These are phyloP conservation scores for Drosophila tani DNA, from an alignment of 1,140 invertebrate species.

Conservation along the genomic window DNA sequence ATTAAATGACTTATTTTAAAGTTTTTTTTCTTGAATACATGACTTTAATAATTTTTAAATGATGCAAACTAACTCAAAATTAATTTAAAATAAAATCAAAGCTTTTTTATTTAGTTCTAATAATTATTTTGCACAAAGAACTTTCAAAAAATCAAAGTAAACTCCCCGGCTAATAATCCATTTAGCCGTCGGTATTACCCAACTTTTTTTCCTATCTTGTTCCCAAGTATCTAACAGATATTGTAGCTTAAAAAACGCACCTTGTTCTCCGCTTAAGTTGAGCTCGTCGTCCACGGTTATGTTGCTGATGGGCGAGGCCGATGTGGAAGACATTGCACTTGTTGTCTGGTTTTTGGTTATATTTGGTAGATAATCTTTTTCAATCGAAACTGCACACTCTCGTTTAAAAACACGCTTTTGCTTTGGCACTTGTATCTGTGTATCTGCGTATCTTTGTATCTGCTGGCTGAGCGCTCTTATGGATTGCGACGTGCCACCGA, in stretches of 20 bases:
- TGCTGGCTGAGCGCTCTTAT: conserved; percentile 46
- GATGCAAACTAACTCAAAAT: neutral
- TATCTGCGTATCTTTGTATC: conserved; percentile 20
- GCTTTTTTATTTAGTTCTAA: neutral
- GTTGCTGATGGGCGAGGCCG: conserved; percentile 83
- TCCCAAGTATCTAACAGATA: neutral
- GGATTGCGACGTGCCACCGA: conserved; percentile 69
- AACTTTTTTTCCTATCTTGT: neutral
- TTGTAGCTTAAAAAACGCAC: conserved; percentile 49
- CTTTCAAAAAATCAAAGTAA: neutral
- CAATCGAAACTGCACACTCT: conserved; percentile 14
- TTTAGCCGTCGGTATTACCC: conserved; percentile 62
- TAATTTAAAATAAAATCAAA: neutral
- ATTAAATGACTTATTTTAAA: no score
- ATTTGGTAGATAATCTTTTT: conserved; percentile 11
- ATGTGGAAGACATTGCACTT: conserved; percentile 82
- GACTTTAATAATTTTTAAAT: no score
- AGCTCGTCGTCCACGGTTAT: conserved; percentile 84
- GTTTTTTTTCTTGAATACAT: neutral
- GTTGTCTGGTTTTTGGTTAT: conserved; percentile 52
- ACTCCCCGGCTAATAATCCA: conserved; percentile 1
- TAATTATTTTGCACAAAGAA: neutral
- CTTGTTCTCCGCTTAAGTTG: conserved; percentile 81
- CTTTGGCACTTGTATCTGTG: conserved; percentile 27
- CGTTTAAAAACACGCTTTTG: conserved; percentile 14